Conservation (phyloP, 1,140 invertebrate species). For the Uloborus diversus region DNA sequence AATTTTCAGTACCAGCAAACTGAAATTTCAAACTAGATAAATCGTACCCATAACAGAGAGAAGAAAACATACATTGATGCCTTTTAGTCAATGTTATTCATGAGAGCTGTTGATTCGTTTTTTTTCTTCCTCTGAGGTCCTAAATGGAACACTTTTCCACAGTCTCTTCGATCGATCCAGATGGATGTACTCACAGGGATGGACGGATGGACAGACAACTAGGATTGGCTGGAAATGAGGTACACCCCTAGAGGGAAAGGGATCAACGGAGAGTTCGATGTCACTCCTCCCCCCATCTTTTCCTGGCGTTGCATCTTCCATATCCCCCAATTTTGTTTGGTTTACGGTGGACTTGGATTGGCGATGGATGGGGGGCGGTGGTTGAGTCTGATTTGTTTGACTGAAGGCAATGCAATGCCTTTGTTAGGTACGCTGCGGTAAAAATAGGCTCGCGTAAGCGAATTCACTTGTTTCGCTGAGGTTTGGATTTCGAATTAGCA, state of each 20-base stretch:
- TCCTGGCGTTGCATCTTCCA: not conserved
- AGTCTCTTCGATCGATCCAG: slow-evolving; percentile 4
- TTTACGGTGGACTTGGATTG: not conserved
- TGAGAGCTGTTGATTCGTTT: no score
- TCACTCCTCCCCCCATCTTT: not conserved
- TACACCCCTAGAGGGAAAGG: not conserved
- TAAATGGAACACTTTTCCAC: not conserved
- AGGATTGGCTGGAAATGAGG: slow-evolving; percentile 22
- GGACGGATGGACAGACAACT: not conserved
- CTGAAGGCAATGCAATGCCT: not conserved
- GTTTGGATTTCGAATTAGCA: no score
- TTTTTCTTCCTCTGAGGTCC: not conserved
- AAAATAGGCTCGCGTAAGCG: no score
- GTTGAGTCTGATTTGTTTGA: not conserved
- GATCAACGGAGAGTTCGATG: not conserved
- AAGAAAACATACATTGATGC: no score
- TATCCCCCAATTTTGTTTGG: slow-evolving; percentile 6
- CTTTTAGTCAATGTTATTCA: no score
- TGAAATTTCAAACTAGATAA: no score
- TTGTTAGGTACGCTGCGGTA: not conserved
- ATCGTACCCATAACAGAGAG: no score
- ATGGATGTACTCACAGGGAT: no score
- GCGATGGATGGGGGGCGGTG: not conserved
- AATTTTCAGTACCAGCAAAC: no score
- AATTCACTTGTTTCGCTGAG: no score